These are phyloP conservation scores for Todiramphus saurophagus DNA, from an alignment of 2,113 vertebrate genomes.

Conservation along the genomic window DNA sequence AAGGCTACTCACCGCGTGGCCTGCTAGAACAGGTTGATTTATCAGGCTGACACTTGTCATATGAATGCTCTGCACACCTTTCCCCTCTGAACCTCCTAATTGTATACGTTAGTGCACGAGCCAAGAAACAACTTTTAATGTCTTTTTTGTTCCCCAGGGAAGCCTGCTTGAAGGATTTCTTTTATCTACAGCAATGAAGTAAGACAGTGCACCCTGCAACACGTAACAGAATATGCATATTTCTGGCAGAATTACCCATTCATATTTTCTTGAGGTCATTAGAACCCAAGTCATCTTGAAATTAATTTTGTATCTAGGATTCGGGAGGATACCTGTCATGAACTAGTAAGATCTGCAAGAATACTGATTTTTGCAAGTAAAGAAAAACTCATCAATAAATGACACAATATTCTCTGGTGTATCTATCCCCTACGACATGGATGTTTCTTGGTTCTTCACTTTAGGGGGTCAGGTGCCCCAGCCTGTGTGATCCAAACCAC, in stretches of 20 bases:
- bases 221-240: accelerated
- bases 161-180: neutral
- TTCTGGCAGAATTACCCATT: neutral
- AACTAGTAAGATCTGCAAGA: neutral
- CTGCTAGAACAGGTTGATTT: neutral
- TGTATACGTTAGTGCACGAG: neutral
- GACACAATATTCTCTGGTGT: neutral
- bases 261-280: neutral
- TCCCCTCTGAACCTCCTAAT: neutral
- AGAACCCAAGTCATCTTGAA: neutral
- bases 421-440: neutral
- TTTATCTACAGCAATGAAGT: neutral
- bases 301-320: neutral
- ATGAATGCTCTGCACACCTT: neutral
- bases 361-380: neutral
- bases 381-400: neutral
- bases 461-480: neutral
- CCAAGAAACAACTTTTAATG: neutral
- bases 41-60: neutral
- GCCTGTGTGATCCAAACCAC: neutral
- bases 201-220: neutral
- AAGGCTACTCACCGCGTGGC: neutral
- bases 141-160: neutral
- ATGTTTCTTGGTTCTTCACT: neutral
- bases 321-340: neutral